Evolutionary conservation across 2,113 vertebrate genomes (phyloP).

Genomic region (Syngnathus floridae): DNA sequence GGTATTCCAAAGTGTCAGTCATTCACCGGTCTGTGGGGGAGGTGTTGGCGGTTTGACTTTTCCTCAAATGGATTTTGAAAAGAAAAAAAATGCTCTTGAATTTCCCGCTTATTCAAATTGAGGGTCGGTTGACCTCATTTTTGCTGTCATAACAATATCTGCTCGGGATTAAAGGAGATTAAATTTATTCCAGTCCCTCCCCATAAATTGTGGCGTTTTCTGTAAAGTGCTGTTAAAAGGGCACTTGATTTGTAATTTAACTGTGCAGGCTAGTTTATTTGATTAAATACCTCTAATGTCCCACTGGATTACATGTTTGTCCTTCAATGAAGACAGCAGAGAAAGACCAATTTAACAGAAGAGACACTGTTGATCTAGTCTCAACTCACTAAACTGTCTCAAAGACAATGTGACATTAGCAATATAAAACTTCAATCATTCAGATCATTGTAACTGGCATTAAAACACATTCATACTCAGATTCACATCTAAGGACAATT

Average conservation of each 20-base stretch:
- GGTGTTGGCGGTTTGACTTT: constrained; percentile 1
- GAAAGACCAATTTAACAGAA: background rate
- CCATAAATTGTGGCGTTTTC: constrained; percentile 9
- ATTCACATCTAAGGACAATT: no score
- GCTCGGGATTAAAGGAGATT: constrained; percentile 53
- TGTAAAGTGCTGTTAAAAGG: constrained; percentile 10
- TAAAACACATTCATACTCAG: no score
- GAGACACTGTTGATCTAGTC: background rate
- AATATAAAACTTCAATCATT: no score
- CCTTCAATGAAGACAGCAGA: background rate
- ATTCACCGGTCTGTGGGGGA: background rate
- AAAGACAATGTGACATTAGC: background rate
- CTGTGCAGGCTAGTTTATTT: background rate
- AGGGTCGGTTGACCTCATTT: constrained; percentile 55
- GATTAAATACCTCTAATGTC: background rate
- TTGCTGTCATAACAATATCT: constrained; percentile 31
- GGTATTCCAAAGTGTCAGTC: constrained; percentile 1
- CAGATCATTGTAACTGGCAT: no score
- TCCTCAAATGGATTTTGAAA: constrained; percentile 20
- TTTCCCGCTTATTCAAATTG: constrained; percentile 45
- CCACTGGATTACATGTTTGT: background rate
- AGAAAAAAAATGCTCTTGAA: constrained; percentile 26
- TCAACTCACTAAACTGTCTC: background rate
- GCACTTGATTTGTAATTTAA: background rate
- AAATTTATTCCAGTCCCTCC: constrained; percentile 17